Evolutionary conservation across 2,888 invertebrate species (phyloP).

Genomic region (Xylota segnis): DNA sequence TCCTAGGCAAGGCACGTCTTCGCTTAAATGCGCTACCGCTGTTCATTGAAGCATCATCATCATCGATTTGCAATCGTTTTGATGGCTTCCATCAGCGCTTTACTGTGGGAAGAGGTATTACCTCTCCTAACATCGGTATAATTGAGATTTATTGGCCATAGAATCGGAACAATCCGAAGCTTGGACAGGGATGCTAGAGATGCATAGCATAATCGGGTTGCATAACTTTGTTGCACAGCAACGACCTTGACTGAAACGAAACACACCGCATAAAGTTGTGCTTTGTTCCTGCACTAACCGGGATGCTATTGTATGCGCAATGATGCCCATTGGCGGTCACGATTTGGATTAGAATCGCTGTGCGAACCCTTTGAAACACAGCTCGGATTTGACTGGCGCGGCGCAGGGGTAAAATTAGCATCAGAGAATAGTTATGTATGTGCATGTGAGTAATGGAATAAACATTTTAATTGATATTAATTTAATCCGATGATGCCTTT

Average conservation of each 20-base stretch:
- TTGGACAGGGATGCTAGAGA: slow-evolving; percentile 15
- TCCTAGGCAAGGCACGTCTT: slow-evolving; percentile 30
- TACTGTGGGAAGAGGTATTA: slow-evolving; percentile 20
- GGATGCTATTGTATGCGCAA: slow-evolving; percentile 36
- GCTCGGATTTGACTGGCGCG: background rate
- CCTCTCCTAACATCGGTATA: slow-evolving; percentile 26
- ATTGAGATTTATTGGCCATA: slow-evolving; percentile 39
- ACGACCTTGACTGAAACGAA: slow-evolving; percentile 24
- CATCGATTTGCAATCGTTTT: slow-evolving; percentile 62
- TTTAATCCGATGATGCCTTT: slow-evolving; percentile 24
- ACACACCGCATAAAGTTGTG: background rate
- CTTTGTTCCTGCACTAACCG: slow-evolving; percentile 1
- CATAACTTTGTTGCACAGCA: slow-evolving; percentile 25
- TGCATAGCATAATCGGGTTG: slow-evolving; percentile 20
- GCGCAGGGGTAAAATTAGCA: slow-evolving; percentile 15
- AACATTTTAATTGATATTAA: slow-evolving; percentile 18
- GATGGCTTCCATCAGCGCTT: slow-evolving; percentile 37
- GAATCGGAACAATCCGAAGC: slow-evolving; percentile 30
- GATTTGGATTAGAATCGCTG: slow-evolving; percentile 51
- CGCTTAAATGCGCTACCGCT: slow-evolving; percentile 15
- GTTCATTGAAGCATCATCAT: slow-evolving; percentile 59
- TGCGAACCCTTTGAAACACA: slow-evolving; percentile 24
- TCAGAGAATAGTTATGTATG: slow-evolving; percentile 4
- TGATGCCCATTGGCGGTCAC: slow-evolving; percentile 65
- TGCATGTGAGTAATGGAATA: slow-evolving; percentile 18